Base-by-base conservation (phyloP, 2,797 vertebrate genomes). In the Lepidocolaptes lacrymiger region DNA sequence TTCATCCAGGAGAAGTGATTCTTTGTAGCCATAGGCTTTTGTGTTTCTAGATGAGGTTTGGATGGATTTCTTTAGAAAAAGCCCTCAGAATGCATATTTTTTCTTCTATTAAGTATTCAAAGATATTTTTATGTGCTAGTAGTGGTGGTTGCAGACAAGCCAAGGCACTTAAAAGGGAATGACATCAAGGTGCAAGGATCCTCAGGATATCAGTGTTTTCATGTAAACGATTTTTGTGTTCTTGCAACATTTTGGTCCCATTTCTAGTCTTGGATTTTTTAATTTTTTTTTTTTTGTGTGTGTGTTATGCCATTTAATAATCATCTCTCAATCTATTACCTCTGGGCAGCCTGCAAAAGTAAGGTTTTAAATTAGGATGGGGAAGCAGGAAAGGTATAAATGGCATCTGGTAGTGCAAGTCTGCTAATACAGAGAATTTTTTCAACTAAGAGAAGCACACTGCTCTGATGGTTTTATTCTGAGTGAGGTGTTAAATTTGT, bases 381-480 rank as follows among this genome's bases (percentile, higher is more conserved):
- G 63, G 59, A 95, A 94, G 52, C 21, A 68, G 49, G 36, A 43
- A 87, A 79, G 39, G 27, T 66, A 89, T 93, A 93, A 94, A 93
- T 85, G 78, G 63, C 67, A 95, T 80, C 73, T 54, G 64, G 44
- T 41, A 81, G 10, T 4, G 3, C 69, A 95, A 81, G 81, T 76
- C 58, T 41, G 32, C 54, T 95, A 91, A 89, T 89, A 82, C 7
- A 68, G 28, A 81, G 56, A 73, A 79, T 81, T 15, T 41, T 91
- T 83, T 81, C 75, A 91, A 32, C 67, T 63, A 89, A 91, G 54
- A 95, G 72, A 72, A 93, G n/a, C 24, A 58, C 32, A 69, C 13
- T 41, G 41, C 48, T 88, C 91, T 62, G 14, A 39, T 79, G 85
- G 30, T 81, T 96, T 94, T 93, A 78, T 80, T 96, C 91, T 93